Evolutionary conservation across 2,888 invertebrate genomes (phyloP), one percentile per base, ranked within the genome.

Genomic region (Drosophila kambysellisi): DNA sequence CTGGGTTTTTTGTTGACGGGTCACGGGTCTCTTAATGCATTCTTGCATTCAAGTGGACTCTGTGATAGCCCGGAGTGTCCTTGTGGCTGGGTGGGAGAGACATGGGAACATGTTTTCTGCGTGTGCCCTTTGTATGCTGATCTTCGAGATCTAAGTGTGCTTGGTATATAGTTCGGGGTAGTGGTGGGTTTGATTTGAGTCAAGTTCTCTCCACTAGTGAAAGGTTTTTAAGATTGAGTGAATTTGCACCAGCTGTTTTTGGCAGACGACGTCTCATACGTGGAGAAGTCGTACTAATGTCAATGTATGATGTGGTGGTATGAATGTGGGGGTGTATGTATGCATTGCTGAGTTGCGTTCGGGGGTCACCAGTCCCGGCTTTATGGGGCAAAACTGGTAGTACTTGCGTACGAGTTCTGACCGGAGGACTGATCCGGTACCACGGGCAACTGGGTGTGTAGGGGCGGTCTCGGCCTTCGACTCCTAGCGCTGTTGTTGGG

Each of bases 21-120:
- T 29, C 66, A 66, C 30, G 53, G 48, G 2, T 59, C 66, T 17
- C n/a, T 59, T 0, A 66, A 66, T 54, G 54, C 54, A n/a, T 67
- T 60, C 11, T 8, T 60, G 60, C 48, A 60, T 54, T n/a, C 8
- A 30, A 48, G 66, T 11, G 2, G 32, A 4, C 39, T 67, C 3
- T 3, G 17, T 32, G 66, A 48, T 5, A 54, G 25, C 33, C 39
- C 48, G 25, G 54, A 39, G 33, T 60, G 67, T 50, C 33, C 0
- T 8, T 67, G 67, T 35, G 65, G 58, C 35, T 35, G n/a, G 35
- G 12, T 9, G 8, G 33, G 9, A 15, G 53, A 66, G 60, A 66
- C 58, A 52, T 43, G 37, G 66, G 15, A 30, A 30, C 59, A 66
- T 54, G 53, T 66, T 25, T 59, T 60, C 29, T 60, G 60, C 33